Percentiles rank a stretch among this genome's conserved stretches.
These are phyloP conservation scores for Psilopogon haemacephalus DNA, from an alignment of 2,113 vertebrate species.

Conservation along the genomic window DNA sequence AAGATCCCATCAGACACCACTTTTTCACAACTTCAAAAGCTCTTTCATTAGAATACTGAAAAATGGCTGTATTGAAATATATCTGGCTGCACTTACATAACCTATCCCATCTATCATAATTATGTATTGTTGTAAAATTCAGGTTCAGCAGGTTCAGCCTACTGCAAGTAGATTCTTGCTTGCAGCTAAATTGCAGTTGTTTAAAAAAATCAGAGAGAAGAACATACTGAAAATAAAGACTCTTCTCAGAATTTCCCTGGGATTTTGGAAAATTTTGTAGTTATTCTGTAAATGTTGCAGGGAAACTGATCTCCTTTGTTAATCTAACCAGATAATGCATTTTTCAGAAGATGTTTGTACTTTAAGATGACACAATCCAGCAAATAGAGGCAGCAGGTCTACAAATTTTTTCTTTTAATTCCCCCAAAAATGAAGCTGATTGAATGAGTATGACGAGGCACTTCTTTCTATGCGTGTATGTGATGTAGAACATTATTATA, in stretches of 20 bases:
- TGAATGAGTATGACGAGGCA: background rate
- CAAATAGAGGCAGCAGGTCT: background rate
- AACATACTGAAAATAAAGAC: background rate
- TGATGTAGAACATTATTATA: background rate
- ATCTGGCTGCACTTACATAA: background rate
- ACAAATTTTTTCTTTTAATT: background rate
- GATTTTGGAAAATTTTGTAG: background rate
- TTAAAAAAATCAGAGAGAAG: background rate
- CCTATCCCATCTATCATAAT: background rate
- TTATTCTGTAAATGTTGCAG: background rate
- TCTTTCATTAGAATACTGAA: background rate
- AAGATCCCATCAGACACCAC: background rate
- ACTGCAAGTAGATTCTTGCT: background rate
- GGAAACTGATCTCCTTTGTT: background rate
- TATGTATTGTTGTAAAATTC: background rate
- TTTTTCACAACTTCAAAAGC: background rate
- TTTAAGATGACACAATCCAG: background rate
- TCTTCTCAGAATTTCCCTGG: background rate
- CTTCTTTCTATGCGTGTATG: background rate
- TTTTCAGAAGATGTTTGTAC: background rate
- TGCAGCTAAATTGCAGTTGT: background rate
- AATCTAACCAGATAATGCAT: background rate
- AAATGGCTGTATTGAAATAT: background rate
- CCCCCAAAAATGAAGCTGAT: slow-evolving; percentile 8
- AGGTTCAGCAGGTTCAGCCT: slow-evolving; percentile 3